Conservation (phyloP, 1,140 invertebrate species). For the Drosophila nigrodunni region DNA sequence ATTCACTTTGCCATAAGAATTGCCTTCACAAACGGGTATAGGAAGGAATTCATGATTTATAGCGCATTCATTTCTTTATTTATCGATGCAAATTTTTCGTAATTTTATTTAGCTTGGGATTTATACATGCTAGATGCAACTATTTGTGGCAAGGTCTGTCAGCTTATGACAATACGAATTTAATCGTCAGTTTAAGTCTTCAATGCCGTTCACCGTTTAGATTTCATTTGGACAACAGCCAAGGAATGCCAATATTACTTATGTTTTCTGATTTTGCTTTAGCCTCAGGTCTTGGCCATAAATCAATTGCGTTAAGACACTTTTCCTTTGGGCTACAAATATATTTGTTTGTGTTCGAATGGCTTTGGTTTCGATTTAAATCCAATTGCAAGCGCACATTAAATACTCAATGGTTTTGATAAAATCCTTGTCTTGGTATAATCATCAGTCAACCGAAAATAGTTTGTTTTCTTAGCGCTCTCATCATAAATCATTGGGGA, state of each 20-base stretch:
- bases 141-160: slow-evolving; percentile 40
- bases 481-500: slow-evolving; percentile 4
- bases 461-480: not conserved
- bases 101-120: not conserved
- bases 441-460: slow-evolving; percentile 8
- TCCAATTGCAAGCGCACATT: not conserved
- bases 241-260: slow-evolving; percentile 55
- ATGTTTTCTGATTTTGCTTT: slow-evolving; percentile 28
- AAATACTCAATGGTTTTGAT: not conserved
- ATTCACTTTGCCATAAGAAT: slow-evolving; percentile 66
- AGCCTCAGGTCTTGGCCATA: slow-evolving; percentile 31
- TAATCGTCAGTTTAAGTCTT: slow-evolving; percentile 42
- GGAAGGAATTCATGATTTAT: slow-evolving; percentile 44
- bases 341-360: not conserved
- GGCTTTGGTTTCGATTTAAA: not conserved
- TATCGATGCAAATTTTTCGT: slow-evolving; percentile 43
- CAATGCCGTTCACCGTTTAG: slow-evolving; percentile 62
- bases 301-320: slow-evolving; percentile 26
- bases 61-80: slow-evolving; percentile 60
- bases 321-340: not conserved
- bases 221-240: slow-evolving; percentile 52
- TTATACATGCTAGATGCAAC: not conserved
- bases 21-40: slow-evolving; percentile 50
- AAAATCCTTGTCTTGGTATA: not conserved
- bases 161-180: slow-evolving; percentile 57